Evolutionary conservation across 2,113 vertebrate genomes (phyloP).

Genomic region (Diphyllodes magnificus): DNA sequence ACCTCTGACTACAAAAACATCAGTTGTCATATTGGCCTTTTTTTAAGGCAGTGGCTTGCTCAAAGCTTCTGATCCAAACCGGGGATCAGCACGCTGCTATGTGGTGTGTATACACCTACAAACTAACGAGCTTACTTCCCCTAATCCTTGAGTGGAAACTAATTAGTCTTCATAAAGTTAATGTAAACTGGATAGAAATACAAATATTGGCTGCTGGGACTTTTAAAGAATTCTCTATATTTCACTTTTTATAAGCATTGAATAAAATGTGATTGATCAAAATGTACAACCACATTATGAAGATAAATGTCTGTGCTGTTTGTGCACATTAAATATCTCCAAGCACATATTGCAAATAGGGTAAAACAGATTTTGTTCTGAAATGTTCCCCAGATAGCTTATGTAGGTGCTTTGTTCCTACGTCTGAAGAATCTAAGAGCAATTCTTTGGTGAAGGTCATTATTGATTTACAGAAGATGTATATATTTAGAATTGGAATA

Average conservation of each 20-base stretch:
- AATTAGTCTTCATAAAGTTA: not conserved
- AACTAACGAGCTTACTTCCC: rapidly evolving
- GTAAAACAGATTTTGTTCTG: not conserved
- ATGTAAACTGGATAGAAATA: not conserved
- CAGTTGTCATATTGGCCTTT: not conserved
- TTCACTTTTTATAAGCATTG: not conserved
- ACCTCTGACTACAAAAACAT: not conserved
- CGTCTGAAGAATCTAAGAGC: not conserved
- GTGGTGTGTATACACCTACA: not conserved
- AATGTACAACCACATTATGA: not conserved
- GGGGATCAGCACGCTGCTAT: not conserved
- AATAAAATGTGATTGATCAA: not conserved
- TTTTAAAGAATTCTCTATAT: not conserved
- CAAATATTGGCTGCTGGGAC: not conserved
- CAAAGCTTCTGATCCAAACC: not conserved
- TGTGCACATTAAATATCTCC: not conserved
- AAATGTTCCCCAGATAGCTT: not conserved
- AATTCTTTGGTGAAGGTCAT: not conserved
- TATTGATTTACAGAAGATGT: not conserved
- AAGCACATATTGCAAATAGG: not conserved
- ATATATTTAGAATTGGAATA: not conserved
- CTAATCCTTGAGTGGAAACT: not conserved
- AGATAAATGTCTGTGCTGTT: not conserved
- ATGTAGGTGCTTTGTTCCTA: not conserved
- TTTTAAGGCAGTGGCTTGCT: not conserved